Evolutionary conservation across 1,140 invertebrate species (phyloP).

Genomic region (Colletes gigas): DNA sequence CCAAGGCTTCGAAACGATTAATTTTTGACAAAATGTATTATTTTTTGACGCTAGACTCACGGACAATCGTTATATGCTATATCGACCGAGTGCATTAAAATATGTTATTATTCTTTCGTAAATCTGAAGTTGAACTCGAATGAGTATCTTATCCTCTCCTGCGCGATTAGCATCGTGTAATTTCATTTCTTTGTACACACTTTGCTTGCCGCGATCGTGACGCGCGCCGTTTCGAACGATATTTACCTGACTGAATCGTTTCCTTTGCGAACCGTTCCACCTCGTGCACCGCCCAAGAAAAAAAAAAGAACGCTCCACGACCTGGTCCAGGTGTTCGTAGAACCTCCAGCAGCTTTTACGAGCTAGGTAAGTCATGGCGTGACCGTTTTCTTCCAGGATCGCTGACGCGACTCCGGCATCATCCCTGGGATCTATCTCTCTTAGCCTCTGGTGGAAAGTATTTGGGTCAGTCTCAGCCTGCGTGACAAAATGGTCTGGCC

Average conservation of each 20-base stretch:
- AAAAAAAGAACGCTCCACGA: constrained; percentile 33
- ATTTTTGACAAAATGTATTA: background rate
- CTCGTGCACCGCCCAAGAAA: constrained; percentile 10
- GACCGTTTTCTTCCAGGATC: constrained; percentile 45
- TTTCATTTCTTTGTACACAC: too few relatives aligned
- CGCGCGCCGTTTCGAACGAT: background rate
- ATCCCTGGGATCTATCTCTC: constrained; percentile 48
- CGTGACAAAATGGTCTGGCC: background rate
- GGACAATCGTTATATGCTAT: too few relatives aligned
- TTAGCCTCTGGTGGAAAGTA: constrained; percentile 1
- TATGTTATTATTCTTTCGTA: too few relatives aligned
- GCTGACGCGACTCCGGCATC: constrained; percentile 28
- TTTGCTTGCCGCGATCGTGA: too few relatives aligned
- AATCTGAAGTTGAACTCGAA: too few relatives aligned
- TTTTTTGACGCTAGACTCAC: too few relatives aligned
- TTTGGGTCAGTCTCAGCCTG: constrained; percentile 5
- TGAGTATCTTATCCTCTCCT: too few relatives aligned
- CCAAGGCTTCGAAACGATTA: background rate
- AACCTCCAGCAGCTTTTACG: constrained; percentile 53
- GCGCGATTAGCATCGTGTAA: too few relatives aligned
- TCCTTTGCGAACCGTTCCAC: background rate
- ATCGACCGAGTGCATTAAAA: too few relatives aligned
- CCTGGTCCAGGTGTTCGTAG: constrained; percentile 48
- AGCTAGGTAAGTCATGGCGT: constrained; percentile 54
- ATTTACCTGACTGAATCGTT: constrained; percentile 5